Percentiles rank a stretch among this genome's conserved stretches.
phyloP scores from a whole-genome alignment of 64 coral and sea anemone genomes.

The Hydrozoanthus tunicans region DNA sequence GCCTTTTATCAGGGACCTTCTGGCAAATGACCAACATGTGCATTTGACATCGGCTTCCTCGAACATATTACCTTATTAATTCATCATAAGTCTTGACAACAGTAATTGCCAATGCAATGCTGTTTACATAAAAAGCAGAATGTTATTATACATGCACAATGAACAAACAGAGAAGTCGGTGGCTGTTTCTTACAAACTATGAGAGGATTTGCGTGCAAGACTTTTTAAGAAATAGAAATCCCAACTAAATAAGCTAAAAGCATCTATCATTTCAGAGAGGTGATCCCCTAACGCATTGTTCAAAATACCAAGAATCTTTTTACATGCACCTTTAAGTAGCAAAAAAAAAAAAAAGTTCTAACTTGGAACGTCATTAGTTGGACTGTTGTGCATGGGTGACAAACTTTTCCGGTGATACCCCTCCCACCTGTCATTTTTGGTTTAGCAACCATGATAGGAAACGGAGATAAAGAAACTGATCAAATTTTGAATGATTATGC shows the following conservation, averaged over 20 bases:
- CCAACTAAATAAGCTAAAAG: neutral
- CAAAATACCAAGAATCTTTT: too few relatives aligned
- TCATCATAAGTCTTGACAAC: neutral
- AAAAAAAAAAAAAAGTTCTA: too few relatives aligned
- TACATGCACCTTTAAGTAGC: too few relatives aligned
- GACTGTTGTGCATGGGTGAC: too few relatives aligned
- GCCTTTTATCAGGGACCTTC: neutral
- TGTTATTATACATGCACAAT: neutral
- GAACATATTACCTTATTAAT: neutral
- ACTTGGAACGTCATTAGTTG: too few relatives aligned
- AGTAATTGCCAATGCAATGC: slow-evolving; percentile 1
- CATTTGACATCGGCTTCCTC: neutral
- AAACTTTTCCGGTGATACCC: too few relatives aligned
- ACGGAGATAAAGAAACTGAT: too few relatives aligned
- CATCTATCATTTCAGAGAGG: neutral
- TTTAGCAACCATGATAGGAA: too few relatives aligned
- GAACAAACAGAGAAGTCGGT: neutral
- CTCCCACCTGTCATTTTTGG: too few relatives aligned
- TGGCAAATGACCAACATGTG: neutral
- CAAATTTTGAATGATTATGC: too few relatives aligned
- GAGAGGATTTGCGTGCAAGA: neutral
- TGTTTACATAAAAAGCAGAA: slow-evolving; percentile 18
- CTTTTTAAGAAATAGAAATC: neutral
- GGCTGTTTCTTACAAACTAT: neutral
- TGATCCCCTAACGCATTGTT: too few relatives aligned